Evolutionary conservation across 2,888 invertebrate species (phyloP), one percentile per base, ranked within the genome.

Genomic region (Eristalis pertinax): DNA sequence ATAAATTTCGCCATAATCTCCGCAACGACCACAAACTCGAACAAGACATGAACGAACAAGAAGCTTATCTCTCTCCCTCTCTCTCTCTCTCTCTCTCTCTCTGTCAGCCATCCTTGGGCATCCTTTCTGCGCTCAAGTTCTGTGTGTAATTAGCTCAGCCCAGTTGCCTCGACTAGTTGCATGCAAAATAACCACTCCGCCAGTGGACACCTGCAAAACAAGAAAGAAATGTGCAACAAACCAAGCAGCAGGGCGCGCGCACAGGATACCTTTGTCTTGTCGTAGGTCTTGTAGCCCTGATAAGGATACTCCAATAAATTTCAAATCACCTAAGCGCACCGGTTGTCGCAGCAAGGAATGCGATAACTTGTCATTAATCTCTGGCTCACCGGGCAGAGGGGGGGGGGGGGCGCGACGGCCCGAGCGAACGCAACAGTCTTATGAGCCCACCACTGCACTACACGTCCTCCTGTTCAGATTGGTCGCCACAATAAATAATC

Each of bases 301-400:
- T 86, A 86, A 86, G 86, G 70, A 78, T 65, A 76, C 43, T 69
- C 68, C 72, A 75, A 87, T 83, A 87, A 87, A 87, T 87, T 87
- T 78, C 41, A 84, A 87, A 87, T 87, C 83, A 87, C 83, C 83
- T 76, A 81, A 86, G 82, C 82, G 74, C 82, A 85, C 80, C 80
- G 70, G 79, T 79, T 83, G 83, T 84, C 87, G 84, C 79, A 79
- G 80, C 84, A 68, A 84, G 78, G 78, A 83, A 86, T 78, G 86
- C 83, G 83, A 86, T 86, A 78, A 83, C 83, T 86, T 75, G 77
- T 74, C 83, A 67, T 86, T 78, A 67, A 75, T 82, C 78, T 78
- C 74, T 74, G 70, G 69, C n/a, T n/a, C 43, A 32, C 26, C 0
- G 60, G 24, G 38, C 38, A 13, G 26, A 15, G 60, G 4, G n/a